Conservation (phyloP, 2,888 invertebrate species). For the Ypsolopha scabrella region DNA sequence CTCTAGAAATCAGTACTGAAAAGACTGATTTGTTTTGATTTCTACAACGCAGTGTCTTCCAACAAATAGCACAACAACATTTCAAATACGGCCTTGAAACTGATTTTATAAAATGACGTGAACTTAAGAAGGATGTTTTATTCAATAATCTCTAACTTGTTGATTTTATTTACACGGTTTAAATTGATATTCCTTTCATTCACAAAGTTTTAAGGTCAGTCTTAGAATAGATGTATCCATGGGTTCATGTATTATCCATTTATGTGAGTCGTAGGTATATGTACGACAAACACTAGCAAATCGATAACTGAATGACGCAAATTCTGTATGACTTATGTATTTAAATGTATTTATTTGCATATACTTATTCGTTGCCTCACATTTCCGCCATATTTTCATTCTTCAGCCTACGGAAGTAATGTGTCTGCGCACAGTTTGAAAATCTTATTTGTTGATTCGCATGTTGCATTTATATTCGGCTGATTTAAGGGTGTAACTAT, state of each 20-base stretch:
- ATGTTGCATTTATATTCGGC: no score
- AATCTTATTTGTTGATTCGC: constrained; percentile 10
- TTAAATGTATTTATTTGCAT: constrained; percentile 31
- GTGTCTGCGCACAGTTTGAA: constrained; percentile 15
- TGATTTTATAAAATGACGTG: no score
- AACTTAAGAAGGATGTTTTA: not conserved
- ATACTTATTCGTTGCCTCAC: constrained; percentile 40
- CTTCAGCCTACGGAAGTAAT: constrained; percentile 31
- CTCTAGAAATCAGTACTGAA: no score
- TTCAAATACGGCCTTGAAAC: no score
- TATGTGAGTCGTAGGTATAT: not conserved
- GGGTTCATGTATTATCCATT: constrained; percentile 25
- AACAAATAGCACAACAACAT: no score
- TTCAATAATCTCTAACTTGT: not conserved
- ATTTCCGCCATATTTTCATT: constrained; percentile 20
- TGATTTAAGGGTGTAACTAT: no score
- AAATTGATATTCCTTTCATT: not conserved
- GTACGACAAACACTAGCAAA: constrained; percentile 15
- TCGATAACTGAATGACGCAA: constrained; percentile 43
- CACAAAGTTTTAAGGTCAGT: not conserved
- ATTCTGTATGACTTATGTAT: constrained; percentile 28
- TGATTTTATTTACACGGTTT: not conserved
- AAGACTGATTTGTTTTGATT: no score
- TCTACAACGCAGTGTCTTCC: no score
- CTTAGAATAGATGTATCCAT: not conserved